Conservation (phyloP, 2,797 vertebrate genomes). For the Poeciliopsis gracilis region DNA sequence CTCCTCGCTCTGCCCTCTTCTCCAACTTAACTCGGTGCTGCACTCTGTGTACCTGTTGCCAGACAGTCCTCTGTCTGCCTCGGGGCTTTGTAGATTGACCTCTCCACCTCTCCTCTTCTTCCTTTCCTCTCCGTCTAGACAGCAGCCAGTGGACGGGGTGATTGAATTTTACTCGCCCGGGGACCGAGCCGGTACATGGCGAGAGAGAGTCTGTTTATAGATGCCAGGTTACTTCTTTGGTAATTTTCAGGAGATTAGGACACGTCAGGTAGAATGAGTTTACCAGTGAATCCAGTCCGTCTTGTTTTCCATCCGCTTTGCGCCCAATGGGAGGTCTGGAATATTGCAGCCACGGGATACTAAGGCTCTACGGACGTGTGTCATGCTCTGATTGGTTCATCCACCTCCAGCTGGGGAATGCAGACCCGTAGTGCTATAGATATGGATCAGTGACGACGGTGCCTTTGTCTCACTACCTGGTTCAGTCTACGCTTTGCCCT, state of each 20-base stretch:
- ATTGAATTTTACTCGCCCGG: slow-evolving; percentile 48
- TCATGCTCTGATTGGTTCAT: slow-evolving; percentile 65
- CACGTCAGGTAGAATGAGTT: slow-evolving; percentile 4
- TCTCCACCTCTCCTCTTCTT: slow-evolving; percentile 19
- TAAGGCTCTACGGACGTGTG: slow-evolving; percentile 39
- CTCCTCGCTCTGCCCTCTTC: background rate
- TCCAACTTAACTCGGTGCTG: slow-evolving; percentile 19
- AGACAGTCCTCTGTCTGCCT: slow-evolving; percentile 30
- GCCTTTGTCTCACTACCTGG: slow-evolving; percentile 24
- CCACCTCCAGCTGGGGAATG: slow-evolving; percentile 34
- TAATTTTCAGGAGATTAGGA: slow-evolving; percentile 8
- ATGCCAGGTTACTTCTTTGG: slow-evolving; percentile 6
- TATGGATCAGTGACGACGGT: slow-evolving; percentile 59
- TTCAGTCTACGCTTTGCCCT: slow-evolving; percentile 19
- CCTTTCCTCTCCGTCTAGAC: slow-evolving; percentile 49
- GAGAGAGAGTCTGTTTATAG: slow-evolving; percentile 17
- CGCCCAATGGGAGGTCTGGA: slow-evolving; percentile 36
- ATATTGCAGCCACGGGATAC: slow-evolving; percentile 69
- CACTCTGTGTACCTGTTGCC: slow-evolving; percentile 47
- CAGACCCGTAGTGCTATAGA: slow-evolving; percentile 54
- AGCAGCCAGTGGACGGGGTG: slow-evolving; percentile 23
- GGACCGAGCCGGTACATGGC: slow-evolving; percentile 2
- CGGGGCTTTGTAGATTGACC: slow-evolving; percentile 12
- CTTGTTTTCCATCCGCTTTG: slow-evolving; percentile 51
- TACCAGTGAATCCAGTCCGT: slow-evolving; percentile 29